Conservation (phyloP, 1,140 invertebrate species). For the Drosophila saltans region DNA sequence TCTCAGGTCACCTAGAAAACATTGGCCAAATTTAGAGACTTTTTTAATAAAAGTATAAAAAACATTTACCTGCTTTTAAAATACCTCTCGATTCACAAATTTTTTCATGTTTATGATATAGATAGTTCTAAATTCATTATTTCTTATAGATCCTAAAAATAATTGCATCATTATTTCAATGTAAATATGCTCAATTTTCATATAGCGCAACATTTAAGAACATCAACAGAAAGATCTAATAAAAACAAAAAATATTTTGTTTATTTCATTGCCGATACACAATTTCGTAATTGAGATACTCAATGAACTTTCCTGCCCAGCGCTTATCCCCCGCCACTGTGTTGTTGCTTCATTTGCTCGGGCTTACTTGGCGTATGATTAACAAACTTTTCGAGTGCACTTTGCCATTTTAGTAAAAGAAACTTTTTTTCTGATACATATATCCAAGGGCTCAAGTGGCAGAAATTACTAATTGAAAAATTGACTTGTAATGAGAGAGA, state of each 20-base stretch:
- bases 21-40: too few relatives aligned
- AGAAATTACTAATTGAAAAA: slow-evolving; percentile 61
- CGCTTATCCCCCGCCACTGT: neutral
- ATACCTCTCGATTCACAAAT: too few relatives aligned
- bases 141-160: too few relatives aligned
- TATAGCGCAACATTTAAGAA: too few relatives aligned
- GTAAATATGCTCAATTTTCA: too few relatives aligned
- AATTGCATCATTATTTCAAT: too few relatives aligned
- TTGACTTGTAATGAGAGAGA: slow-evolving; percentile 31
- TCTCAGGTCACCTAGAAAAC: too few relatives aligned
- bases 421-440: slow-evolving; percentile 30
- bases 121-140: too few relatives aligned
- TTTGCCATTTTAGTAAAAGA: slow-evolving; percentile 24
- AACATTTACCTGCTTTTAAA: too few relatives aligned
- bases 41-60: too few relatives aligned
- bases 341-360: slow-evolving; percentile 1
- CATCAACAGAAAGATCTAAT: neutral
- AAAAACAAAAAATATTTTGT: neutral
- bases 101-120: too few relatives aligned
- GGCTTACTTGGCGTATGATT: slow-evolving; percentile 57
- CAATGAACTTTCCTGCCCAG: neutral
- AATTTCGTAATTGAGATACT: neutral
- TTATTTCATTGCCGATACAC: neutral
- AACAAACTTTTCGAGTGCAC: slow-evolving; percentile 49
- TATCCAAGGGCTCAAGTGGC: slow-evolving; percentile 37